Conservation (phyloP, 2,888 invertebrate genomes). For the Drosophila peninsularis region DNA sequence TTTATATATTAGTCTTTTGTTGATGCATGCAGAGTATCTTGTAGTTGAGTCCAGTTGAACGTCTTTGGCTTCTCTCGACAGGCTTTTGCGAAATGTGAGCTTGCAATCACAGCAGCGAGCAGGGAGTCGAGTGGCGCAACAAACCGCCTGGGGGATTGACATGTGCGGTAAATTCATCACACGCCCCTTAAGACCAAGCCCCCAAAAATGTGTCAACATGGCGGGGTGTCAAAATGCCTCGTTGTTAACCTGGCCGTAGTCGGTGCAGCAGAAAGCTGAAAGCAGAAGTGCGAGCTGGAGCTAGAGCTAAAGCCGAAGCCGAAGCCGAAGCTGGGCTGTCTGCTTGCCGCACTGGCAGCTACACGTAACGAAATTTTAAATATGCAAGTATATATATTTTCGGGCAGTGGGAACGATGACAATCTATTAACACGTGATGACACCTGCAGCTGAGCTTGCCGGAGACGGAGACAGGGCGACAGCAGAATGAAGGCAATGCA, state of each 20-base stretch:
- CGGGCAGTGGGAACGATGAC: constrained; percentile 42
- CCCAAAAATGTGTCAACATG: constrained; percentile 61
- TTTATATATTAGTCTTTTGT: no score
- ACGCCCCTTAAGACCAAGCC: constrained; percentile 14
- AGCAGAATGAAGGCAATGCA: background rate
- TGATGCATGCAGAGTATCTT: constrained; percentile 8
- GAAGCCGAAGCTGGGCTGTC: constrained; percentile 4
- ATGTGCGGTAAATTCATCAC: constrained; percentile 58
- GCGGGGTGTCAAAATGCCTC: constrained; percentile 26
- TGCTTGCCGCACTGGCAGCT: constrained; percentile 27
- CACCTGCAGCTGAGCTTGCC: constrained; percentile 56
- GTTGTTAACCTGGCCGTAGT: constrained; percentile 14
- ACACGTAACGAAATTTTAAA: constrained; percentile 61
- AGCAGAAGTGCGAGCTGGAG: background rate
- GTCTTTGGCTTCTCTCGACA: constrained; percentile 1
- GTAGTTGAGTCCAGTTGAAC: background rate
- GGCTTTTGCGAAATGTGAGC: constrained; percentile 13
- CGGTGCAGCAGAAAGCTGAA: constrained; percentile 7
- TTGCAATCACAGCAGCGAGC: constrained; percentile 60
- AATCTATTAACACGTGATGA: constrained; percentile 74
- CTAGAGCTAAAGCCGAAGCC: background rate
- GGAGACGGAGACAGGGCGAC: constrained; percentile 1
- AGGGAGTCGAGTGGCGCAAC: constrained; percentile 24
- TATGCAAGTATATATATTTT: constrained; percentile 70
- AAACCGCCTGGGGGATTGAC: constrained; percentile 49